These are phyloP conservation scores for Malthinus seriepunctatus DNA, from an alignment of 2,888 invertebrate genomes.

Conservation along the genomic window DNA sequence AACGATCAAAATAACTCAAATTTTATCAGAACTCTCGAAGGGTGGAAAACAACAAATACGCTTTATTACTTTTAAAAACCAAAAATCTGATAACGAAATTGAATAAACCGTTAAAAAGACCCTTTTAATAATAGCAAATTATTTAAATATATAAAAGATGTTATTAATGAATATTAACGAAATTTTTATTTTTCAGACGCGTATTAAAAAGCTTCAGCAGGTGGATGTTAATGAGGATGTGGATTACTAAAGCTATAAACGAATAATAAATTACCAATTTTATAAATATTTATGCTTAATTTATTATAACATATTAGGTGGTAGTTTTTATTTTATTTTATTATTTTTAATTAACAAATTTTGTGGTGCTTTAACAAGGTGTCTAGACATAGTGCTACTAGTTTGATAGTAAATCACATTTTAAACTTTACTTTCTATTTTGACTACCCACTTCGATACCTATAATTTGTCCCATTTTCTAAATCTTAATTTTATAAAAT, in stretches of 20 bases:
- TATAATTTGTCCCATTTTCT: no score
- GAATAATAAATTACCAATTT: constrained; percentile 7
- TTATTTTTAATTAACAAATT: not conserved
- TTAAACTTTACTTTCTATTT: not conserved
- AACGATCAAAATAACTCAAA: no score
- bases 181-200: constrained; percentile 53
- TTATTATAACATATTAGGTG: constrained; percentile 7
- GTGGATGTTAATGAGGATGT: constrained; percentile 40
- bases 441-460: no score
- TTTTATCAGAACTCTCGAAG: no score
- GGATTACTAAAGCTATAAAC: constrained; percentile 27
- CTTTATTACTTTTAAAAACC: no score
- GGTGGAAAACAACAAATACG: no score
- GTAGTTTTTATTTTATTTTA: not conserved
- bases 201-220: constrained; percentile 51
- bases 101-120: no score
- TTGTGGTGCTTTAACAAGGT: not conserved
- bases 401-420: not conserved
- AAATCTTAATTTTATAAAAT: no score
- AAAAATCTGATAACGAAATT: no score
- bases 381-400: not conserved
- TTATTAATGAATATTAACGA: constrained; percentile 23
- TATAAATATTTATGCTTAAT: not conserved
- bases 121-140: no score
- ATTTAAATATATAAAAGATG: constrained; percentile 1